phyloP scores from a whole-genome alignment of 1,140 invertebrate genomes.

The Gryon sp. region DNA sequence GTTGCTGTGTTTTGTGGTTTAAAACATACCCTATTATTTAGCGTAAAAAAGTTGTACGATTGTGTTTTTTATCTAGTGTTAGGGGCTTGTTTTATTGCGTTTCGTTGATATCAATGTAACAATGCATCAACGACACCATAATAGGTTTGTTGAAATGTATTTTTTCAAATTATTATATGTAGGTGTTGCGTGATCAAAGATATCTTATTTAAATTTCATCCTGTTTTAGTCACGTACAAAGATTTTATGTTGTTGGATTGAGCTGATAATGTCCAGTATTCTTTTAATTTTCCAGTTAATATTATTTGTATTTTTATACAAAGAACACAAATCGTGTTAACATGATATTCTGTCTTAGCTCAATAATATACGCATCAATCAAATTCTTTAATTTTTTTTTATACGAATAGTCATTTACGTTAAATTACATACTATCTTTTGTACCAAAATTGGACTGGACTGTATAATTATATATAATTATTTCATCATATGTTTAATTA shows the following conservation, averaged over 20 bases:
- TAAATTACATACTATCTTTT: too few species aligned
- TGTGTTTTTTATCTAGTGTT: constrained; percentile 17
- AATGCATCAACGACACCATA: background rate
- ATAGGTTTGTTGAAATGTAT: constrained; percentile 18
- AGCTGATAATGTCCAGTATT: constrained; percentile 16
- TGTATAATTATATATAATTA: too few species aligned
- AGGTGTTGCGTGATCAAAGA: constrained; percentile 23
- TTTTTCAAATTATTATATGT: constrained; percentile 31
- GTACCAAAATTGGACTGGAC: too few species aligned
- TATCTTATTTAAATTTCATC: constrained; percentile 39
- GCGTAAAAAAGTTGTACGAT: constrained; percentile 40
- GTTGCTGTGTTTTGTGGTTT: constrained; percentile 14
- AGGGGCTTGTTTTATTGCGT: constrained; percentile 20
- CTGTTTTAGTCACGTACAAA: constrained; percentile 30
- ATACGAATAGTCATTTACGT: too few species aligned
- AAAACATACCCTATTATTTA: constrained; percentile 4
- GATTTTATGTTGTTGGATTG: constrained; percentile 34
- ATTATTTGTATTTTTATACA: constrained; percentile 15
- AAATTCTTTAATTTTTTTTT: too few species aligned
- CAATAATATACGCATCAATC: too few species aligned
- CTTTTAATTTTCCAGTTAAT: constrained; percentile 7
- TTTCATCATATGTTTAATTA: too few species aligned
- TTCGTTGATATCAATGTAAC: constrained; percentile 2
- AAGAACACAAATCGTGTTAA: too few species aligned
- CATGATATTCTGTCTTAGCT: too few species aligned